Base-by-base conservation (phyloP, 2,888 invertebrate species). In the Acanthococcus lagerstroemiae region DNA sequence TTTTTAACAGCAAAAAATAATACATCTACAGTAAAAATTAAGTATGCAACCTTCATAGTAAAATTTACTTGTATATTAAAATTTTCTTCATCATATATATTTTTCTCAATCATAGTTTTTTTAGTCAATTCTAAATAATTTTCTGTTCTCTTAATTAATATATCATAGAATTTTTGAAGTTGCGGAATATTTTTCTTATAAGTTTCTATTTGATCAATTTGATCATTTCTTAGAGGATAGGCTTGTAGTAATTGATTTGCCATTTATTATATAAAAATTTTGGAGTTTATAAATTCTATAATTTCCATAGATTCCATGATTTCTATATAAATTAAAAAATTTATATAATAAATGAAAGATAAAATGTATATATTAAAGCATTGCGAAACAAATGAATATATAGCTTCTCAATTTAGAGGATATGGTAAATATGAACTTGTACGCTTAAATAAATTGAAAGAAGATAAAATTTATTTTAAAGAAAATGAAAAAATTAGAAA, bases 41-140 rank as follows among this genome's bases (percentile, higher is more conserved):
- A 26, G 21, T 55, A 55, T 9, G 55, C 55, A 27, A 55, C 55
- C 22, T 55, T 55, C 55, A 55, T 55, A 26, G 30, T 55, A 55
- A 55, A 55, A 26, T 55, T 55, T 55, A 55, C 55, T 55, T 55
- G 55, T 24, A 26, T 55, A 15, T 55, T 55, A 21, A 55, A 55
- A 55, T 55, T 55, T 55, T 55, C 55, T 55, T 55, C 55, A 55
- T 26, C 55, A 55, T 55, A 26, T 30, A 55, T 55, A 55, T 55
- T 55, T 55, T 27, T 55, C 27, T 55, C 55, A 55, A 55, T 55
- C 55, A 55, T 15, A 15, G 55, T 19, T 26, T 55, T 55, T 27
- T 55, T 55, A 30, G 55, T 26, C 5, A 55, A 26, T 55, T 55
- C n/a, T 55, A 55, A 55, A 55, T 55, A 55, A 55, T 55, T 55